Evolutionary conservation across 1,140 invertebrate species (phyloP), one percentile per base, ranked within the genome.

Genomic region (Pseudomyrmex pallidus): DNA sequence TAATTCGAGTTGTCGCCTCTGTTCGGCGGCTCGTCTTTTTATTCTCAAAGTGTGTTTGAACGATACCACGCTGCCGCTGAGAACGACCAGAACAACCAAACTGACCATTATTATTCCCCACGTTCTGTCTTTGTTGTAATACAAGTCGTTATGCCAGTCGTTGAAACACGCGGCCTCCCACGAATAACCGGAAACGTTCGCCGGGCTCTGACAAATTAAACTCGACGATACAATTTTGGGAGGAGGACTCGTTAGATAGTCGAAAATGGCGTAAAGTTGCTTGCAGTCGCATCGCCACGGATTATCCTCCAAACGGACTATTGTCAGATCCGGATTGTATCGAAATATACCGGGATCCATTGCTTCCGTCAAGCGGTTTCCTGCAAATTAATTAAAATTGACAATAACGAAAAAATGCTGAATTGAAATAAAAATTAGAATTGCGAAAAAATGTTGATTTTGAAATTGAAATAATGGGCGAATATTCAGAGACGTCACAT

Each of bases 251-350:
- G 94, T 95, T 10, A 97, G 88, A 90, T 93, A 97, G 63, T 95
- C 92, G 82, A 95, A 96, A 85, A 96, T 95, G 25, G 95, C 91
- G 74, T 95, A 94, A 84, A 97, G 94, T 57, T 95, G 93, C 0
- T 87, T 74, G 84, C 96, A 97, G 76, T 97, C 95, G 90, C 97
- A 97, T 74, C 95, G 92, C 96, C 96, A 97, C 78, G 96, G 96
- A 93, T 97, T 97, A 72, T 97, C 96, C 12, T 95, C 93, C 59
- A 97, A 85, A 90, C 94, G 93, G 10, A 97, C 90, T 72, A 91
- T 92, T 70, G 94, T 91, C n/a, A 96, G 87, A 76, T 95, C 94
- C 64, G 90, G 90, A 90, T 97, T 96, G n/a, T 94, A 93, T 0
- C 93, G 91, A 89, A 97, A 97, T 85, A 95, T 95, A n/a, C 91